These are phyloP conservation scores for Clostera curtula DNA, from an alignment of 2,888 invertebrate species.

Conservation along the genomic window DNA sequence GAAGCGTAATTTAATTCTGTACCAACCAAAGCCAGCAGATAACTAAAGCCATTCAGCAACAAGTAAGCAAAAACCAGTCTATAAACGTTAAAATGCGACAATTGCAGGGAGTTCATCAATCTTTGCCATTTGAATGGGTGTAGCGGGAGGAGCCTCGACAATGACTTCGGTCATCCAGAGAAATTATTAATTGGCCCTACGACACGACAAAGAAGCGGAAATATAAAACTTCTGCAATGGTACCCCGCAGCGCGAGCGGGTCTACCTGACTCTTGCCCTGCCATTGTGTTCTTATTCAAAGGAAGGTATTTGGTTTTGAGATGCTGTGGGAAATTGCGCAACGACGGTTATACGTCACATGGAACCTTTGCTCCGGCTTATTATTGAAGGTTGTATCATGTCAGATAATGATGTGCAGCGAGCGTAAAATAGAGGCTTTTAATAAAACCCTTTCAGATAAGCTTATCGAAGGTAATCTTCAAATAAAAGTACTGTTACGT, in stretches of 20 bases:
- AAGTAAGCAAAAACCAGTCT: conserved; percentile 52
- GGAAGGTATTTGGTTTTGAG: conserved; percentile 64
- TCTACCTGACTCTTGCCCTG: conserved; percentile 73
- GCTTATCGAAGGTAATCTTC: conserved; percentile 34
- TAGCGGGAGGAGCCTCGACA: conserved; percentile 46
- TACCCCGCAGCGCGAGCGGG: conserved; percentile 63
- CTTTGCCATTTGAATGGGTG: conserved; percentile 57
- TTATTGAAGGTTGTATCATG: conserved; percentile 42
- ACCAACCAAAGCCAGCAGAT: conserved; percentile 7
- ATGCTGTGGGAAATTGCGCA: conserved; percentile 71
- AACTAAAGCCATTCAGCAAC: conserved; percentile 39
- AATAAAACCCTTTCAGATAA: conserved; percentile 44
- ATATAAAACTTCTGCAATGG: conserved; percentile 69
- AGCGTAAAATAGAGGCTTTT: conserved; percentile 35
- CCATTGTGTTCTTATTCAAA: conserved; percentile 62
- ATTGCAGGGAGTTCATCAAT: conserved; percentile 69
- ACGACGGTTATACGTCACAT: conserved; percentile 46
- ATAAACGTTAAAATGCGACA: conserved; percentile 63
- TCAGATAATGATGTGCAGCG: conserved; percentile 32
- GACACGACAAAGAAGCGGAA: conserved; percentile 71
- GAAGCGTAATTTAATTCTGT: conserved; percentile 8
- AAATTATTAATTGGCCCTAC: conserved; percentile 71
- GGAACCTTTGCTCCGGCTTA: conserved; percentile 42
- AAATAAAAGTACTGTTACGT: conserved; percentile 34
- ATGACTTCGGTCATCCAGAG: conserved; percentile 70